A percentile compares a stretch with the other conserved stretches of the same genome.
phyloP scores from a whole-genome alignment of 1,140 invertebrate species.

The Gerris buenoi region DNA sequence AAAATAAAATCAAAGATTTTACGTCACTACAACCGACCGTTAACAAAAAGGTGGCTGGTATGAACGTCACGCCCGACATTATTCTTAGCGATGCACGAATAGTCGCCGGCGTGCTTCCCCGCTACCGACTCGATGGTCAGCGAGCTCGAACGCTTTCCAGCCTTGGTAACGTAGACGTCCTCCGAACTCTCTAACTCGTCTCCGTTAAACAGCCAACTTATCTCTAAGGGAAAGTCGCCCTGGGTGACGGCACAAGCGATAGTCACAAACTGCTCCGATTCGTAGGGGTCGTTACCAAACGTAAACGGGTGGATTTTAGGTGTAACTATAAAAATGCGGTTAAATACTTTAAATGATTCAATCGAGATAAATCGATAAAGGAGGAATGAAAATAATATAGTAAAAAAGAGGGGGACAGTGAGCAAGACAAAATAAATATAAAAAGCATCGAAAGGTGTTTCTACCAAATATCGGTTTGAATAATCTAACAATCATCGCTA shows the following conservation, averaged over 20 bases:
- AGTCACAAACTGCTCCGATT: slow-evolving; percentile 26
- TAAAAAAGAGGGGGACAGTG: too few relatives aligned
- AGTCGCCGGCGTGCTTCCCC: slow-evolving; percentile 40
- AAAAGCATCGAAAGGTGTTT: too few relatives aligned
- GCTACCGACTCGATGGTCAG: slow-evolving; percentile 33
- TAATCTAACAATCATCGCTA: too few relatives aligned
- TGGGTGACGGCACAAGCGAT: slow-evolving; percentile 57
- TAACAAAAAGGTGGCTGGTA: slow-evolving; percentile 20
- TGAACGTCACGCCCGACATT: slow-evolving; percentile 38
- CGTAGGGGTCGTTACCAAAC: slow-evolving; percentile 42
- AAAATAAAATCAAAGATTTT: too few relatives aligned
- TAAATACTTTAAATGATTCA: too few relatives aligned
- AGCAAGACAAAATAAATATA: too few relatives aligned
- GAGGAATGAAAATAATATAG: too few relatives aligned
- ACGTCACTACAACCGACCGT: slow-evolving; percentile 31
- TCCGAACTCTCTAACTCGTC: slow-evolving; percentile 20
- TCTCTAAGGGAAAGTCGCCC: slow-evolving; percentile 51
- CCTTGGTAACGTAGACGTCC: slow-evolving; percentile 44
- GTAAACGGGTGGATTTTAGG: slow-evolving; percentile 54
- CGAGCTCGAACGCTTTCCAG: slow-evolving; percentile 42
- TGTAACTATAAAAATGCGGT: slow-evolving; percentile 39
- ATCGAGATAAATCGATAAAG: too few relatives aligned
- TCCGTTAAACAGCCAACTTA: slow-evolving; percentile 49
- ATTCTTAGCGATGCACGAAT: slow-evolving; percentile 50
- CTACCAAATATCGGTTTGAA: too few relatives aligned